Evolutionary conservation across 2,888 invertebrate species (phyloP), one percentile per base, ranked within the genome.

Genomic region (Drosophila prolongata): DNA sequence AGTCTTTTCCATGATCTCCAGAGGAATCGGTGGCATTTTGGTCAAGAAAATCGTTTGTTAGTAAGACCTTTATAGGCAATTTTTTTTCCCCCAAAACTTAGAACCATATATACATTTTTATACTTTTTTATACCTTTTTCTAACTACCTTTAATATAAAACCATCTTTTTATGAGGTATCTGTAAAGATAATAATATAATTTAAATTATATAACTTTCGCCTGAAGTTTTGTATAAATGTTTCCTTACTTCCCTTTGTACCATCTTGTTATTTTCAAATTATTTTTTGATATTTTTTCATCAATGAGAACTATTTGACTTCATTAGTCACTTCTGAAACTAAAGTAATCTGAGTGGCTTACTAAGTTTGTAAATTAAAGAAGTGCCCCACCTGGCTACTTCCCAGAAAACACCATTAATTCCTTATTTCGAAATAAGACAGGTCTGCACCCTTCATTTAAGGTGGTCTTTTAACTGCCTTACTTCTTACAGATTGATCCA

Each of bases 401-500:
- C 6, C 19, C 5, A 14, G 11, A 57, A 38, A 24, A 6, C 11
- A 13, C 11, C 11, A 27, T 60, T 37, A 54, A 10, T 1, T 54
- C 13, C 9, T 16, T n/a, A 37, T n/a, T 40, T 34, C 19, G n/a
- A 13, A 10, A n/a, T 14, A 14, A 24, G 30, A 59, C 52, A 46
- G 46, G 13, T 47, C 19, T 40, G 19, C 6, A 27, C n/a, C 37
- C 16, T 6, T 38, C 16, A 5, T 27, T 44, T 13, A 1, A 35
- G 35, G 11, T 16, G 59, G 34, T 46, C 46, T 16, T 9, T 46
- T 40, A 38, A 47, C 65, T 53, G 62, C 38, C 40, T 16, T 38
- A 40, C 35, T 8, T 47, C 16, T 13, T 35, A 10, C 16, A 34
- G 56, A 66, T 53, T 57, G 68, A 68, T 66, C 68, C 56, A 66